Base-by-base conservation (phyloP, 2,888 invertebrate species). In the Orthosia gracilis region DNA sequence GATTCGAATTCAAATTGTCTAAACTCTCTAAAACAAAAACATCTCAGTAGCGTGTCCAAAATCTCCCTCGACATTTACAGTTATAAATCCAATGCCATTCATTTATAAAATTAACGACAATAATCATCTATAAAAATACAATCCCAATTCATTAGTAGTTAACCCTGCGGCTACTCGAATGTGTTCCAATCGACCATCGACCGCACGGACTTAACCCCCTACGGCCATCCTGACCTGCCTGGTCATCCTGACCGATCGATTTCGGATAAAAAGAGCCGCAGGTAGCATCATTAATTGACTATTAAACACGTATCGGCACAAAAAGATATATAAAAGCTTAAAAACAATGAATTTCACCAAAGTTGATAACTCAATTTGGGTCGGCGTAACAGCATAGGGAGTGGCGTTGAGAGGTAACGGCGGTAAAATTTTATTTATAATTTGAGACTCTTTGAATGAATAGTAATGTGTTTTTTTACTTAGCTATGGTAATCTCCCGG, bases 261-360 rank as follows among this genome's bases (percentile, higher is more conserved):
- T 93, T 91, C 85, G 92, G 92, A 92, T 87, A 85, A 87, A 92
- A 92, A 92, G 90, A 91, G 92, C 94, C 94, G 89, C 96, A 94
- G 96, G 96, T 96, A 96, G 94, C 94, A 87, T 89, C 94, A 94
- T 94, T 96, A 96, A 96, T 96, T 95, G 96, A 94, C 95, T 96
- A 96, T 96, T 95, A 96, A 95, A 93, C 93, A 91, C 92, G 95
- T 93, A 95, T 94, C 94, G 91, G 94, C 94, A 94, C 93, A 95
- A 95, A 95, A 95, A 93, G 92, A 88, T 89, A 88, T 89, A 91
- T 91, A 92, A 91, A 91, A 85, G 73, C 88, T 89, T 90, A 93
- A 95, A 96, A 95, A 96, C 96, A 96, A 96, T 96, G 96, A 95
- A 95, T 95, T 96, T 95, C 93, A 95, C 94, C 89, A 93, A 95